Evolutionary conservation across 2,888 invertebrate genomes (phyloP).

Genomic region (Schizaphis graminum): DNA sequence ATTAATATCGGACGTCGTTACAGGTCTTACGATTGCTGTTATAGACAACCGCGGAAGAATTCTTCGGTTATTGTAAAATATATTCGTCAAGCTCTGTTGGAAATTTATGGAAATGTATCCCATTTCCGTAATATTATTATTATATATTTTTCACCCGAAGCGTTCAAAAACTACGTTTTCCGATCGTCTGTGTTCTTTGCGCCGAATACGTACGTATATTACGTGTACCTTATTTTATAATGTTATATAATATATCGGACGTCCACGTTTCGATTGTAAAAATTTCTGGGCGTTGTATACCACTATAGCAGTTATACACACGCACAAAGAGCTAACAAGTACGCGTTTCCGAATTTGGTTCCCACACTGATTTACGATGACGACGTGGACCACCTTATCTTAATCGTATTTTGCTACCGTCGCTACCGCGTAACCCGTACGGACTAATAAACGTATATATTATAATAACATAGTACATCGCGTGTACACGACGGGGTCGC

Average conservation of each 20-base stretch:
- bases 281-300: neutral
- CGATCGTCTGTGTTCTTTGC: neutral
- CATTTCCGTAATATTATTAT: neutral
- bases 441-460: neutral
- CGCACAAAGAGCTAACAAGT: neutral
- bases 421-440: neutral
- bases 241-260: neutral
- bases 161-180: neutral
- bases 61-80: neutral
- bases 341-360: conserved; percentile 49
- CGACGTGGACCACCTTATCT: conserved; percentile 1
- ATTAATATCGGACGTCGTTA: neutral
- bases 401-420: conserved; percentile 53
- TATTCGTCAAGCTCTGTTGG: neutral
- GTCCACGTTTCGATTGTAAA: neutral
- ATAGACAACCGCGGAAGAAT: neutral
- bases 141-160: neutral
- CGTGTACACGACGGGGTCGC: neutral
- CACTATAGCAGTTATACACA: neutral
- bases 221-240: neutral
- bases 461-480: conserved; percentile 10
- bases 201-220: neutral
- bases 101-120: conserved; percentile 8
- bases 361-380: conserved; percentile 61
- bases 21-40: neutral